Evolutionary conservation across 1,140 invertebrate genomes (phyloP), one percentile per base, ranked within the genome.

Genomic region (Drosophila tropicalis): DNA sequence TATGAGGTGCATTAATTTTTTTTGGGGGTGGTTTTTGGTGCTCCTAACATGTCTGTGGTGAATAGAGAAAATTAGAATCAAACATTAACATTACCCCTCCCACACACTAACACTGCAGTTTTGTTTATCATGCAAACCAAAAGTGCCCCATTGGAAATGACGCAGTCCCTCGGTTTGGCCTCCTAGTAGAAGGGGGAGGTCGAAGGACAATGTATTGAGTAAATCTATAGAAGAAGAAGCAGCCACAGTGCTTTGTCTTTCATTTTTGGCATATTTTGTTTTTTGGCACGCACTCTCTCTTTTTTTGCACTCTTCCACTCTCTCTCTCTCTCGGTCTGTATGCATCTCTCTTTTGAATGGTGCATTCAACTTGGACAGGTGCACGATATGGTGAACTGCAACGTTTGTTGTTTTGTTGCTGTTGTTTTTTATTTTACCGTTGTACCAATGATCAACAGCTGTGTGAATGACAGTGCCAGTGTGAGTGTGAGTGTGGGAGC

Each of bases 341-440:
- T 40, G 67, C 61, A 76, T 39, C 55, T 39, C 44, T 62, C 71
- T 63, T 78, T 47, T 19, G 67, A 19, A 62, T 74, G 70, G 82
- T 80, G 67, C 82, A 82, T 86, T 86, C 71, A 79, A 86, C 79
- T 73, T 79, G 63, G 41, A 76, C 82, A 86, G 82, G 75, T 87
- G 75, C 75, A 55, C 63, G 65, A 70, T 56, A 60, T 67, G 51
- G 34, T 51, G 44, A 68, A 41, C 62, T 65, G 63, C 72, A 67
- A 40, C 54, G 60, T 78, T 58, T 77, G 74, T 81, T 51, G 7
- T 22, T 19, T 51, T 51, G 29, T 6, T 29, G 29, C 5, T 29
- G 25, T 25, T 25, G 25, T 25, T 29, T 29, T 29, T 29, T 29
- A 25, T 25, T 39, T 39, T 39, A 39, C 36, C 36, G 36, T 39